Conservation (phyloP, 2,888 invertebrate genomes). For the Taphrorychus bicolor region DNA sequence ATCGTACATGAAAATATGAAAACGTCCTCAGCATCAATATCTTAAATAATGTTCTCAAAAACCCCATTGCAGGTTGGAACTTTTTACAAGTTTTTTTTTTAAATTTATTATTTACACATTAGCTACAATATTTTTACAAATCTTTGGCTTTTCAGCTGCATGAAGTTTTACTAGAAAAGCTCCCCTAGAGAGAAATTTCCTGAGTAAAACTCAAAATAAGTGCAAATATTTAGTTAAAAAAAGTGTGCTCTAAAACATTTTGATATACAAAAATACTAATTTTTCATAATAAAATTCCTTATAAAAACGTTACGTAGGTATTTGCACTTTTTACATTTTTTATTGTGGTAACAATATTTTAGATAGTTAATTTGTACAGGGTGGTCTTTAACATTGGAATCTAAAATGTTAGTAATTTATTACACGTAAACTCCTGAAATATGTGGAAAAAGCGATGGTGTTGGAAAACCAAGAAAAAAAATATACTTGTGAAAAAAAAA, state of each 20-base stretch:
- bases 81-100: slow-evolving; percentile 17
- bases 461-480: no score
- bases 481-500: no score
- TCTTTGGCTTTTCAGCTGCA: slow-evolving; percentile 61
- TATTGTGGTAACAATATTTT: slow-evolving; percentile 2
- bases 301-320: background rate
- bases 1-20: background rate
- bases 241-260: slow-evolving; percentile 30
- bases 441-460: no score
- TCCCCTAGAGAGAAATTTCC: slow-evolving; percentile 43
- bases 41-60: background rate
- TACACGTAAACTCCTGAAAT: no score
- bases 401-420: no score
- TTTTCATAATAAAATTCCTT: background rate
- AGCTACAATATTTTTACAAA: slow-evolving; percentile 35
- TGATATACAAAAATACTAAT: slow-evolving; percentile 35
- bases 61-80: background rate
- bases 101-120: slow-evolving; percentile 31
- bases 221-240: slow-evolving; percentile 44
- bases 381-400: no score
- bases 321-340: slow-evolving; percentile 14
- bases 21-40: background rate
- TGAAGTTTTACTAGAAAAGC: slow-evolving; percentile 59
- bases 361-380: no score
- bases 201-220: slow-evolving; percentile 55